Percentiles rank a stretch among this genome's conserved stretches.
These are phyloP conservation scores for Paramormyrops hopkinsi DNA, from an alignment of 2,797 vertebrate genomes.

Conservation along the genomic window DNA sequence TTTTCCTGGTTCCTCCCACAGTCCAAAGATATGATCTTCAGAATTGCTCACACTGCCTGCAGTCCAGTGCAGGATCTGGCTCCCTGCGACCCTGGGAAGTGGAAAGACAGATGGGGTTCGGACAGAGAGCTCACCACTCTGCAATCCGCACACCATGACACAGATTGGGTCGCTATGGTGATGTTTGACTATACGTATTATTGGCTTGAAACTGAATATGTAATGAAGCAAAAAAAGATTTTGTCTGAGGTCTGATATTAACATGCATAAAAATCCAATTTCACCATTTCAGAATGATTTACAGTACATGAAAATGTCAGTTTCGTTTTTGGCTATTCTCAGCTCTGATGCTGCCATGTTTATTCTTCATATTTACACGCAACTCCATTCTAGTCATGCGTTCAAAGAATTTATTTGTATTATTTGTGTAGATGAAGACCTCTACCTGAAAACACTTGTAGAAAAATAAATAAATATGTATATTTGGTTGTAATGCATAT, in stretches of 20 bases:
- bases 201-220: neutral
- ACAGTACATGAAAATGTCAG: neutral
- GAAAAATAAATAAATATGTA: neutral
- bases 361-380: too few species aligned
- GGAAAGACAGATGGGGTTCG: neutral
- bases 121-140: neutral
- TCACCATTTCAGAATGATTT: neutral
- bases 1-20: neutral
- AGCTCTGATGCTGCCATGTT: neutral
- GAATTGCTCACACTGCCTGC: neutral
- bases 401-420: neutral
- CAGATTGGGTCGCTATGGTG: neutral
- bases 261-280: neutral
- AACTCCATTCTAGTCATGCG: neutral
- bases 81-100: neutral
- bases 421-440: neutral
- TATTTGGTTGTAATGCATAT: slow-evolving; percentile 7
- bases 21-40: neutral
- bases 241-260: neutral
- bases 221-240: neutral
- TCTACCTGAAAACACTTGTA: neutral
- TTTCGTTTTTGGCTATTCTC: neutral
- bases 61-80: neutral
- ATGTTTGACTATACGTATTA: neutral
- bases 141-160: neutral